phyloP scores from a whole-genome alignment of 2,113 vertebrate genomes.

The Solenodon paradoxus region DNA sequence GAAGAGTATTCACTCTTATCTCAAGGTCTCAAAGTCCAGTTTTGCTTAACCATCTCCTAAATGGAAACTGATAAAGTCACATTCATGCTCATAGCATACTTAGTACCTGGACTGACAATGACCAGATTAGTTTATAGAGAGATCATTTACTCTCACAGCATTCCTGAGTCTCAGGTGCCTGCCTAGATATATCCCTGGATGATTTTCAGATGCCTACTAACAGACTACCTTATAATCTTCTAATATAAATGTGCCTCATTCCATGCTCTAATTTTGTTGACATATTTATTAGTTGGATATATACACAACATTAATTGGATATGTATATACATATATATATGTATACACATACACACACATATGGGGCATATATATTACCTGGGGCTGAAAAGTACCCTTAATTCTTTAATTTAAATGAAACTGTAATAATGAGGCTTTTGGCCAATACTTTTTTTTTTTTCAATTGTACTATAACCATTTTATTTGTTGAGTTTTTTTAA shows the following conservation, averaged over 20 bases:
- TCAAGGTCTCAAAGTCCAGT: not conserved
- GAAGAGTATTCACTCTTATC: constrained; percentile 5
- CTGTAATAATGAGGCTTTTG: not conserved
- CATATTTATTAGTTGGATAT: not conserved
- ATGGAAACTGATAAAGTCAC: not conserved
- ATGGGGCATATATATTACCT: no score
- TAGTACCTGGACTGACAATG: not conserved
- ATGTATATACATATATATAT: no score
- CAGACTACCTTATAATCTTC: not conserved
- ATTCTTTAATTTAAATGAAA: not conserved
- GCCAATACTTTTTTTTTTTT: no score
- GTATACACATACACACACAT: no score
- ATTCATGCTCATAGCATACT: not conserved
- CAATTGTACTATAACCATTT: no score
- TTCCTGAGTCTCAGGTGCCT: not conserved
- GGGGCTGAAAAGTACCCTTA: not conserved
- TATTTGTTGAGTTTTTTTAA: no score
- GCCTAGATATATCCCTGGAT: not conserved
- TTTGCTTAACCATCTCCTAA: not conserved
- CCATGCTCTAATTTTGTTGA: not conserved
- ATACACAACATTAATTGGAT: no score
- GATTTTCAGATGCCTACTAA: not conserved
- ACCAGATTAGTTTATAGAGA: not conserved
- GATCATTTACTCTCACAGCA: not conserved
- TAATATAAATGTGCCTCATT: not conserved